A percentile compares a stretch with the other conserved stretches of the same genome.
These are phyloP conservation scores for Galeopterus variegatus DNA, from an alignment of 2,113 vertebrate species.

Conservation along the genomic window DNA sequence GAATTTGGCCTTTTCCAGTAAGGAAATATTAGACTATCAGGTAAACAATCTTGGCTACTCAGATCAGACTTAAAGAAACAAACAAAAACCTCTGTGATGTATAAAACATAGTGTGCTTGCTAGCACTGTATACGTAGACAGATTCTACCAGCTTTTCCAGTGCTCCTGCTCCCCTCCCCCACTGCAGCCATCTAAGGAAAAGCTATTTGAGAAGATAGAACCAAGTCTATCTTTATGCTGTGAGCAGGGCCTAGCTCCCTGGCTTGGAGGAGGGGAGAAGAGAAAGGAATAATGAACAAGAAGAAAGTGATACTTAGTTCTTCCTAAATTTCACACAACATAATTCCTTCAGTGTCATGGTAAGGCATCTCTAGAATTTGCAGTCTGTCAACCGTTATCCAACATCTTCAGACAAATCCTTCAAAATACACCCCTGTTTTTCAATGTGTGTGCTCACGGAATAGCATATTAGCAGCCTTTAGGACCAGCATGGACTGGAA, in stretches of 20 bases:
- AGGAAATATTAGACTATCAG: conserved; percentile 3
- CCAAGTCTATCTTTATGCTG: conserved; percentile 51
- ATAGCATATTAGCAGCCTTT: not conserved
- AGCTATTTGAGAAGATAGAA: conserved; percentile 2
- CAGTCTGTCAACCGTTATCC: not conserved
- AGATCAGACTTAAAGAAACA: not conserved
- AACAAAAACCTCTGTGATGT: not conserved
- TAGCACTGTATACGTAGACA: not conserved
- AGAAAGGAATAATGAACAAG: not conserved
- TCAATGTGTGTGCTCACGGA: not conserved
- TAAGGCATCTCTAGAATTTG: not conserved
- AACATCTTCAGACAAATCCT: not conserved
- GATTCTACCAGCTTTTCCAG: conserved; percentile 22
- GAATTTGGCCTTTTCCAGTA: conserved; percentile 40
- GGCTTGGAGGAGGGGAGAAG: conserved; percentile 11
- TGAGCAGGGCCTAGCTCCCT: not conserved
- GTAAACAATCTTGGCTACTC: conserved; percentile 45
- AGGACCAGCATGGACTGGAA: not conserved
- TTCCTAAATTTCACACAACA: conserved; percentile 26
- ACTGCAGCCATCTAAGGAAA: not conserved
- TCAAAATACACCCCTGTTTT: not conserved
- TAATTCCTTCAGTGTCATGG: conserved; percentile 26
- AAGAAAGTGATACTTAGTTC: not conserved
- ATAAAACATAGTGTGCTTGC: not conserved
- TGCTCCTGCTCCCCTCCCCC: not conserved